Evolutionary conservation across 2,113 vertebrate species (phyloP).

Genomic region (Catagonus wagneri): DNA sequence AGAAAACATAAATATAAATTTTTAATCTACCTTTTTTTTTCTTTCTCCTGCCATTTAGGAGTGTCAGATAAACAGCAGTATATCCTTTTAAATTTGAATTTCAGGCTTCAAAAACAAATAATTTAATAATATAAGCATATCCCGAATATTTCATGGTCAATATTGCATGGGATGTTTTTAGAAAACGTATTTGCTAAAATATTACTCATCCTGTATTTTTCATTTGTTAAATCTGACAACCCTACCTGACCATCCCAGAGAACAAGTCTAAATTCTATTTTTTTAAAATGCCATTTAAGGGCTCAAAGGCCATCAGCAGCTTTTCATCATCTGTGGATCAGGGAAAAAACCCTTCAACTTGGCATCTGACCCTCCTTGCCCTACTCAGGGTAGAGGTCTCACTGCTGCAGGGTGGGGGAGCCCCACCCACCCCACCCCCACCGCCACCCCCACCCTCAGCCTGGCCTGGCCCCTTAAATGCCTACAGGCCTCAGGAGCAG

Average conservation of each 20-base stretch:
- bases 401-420: rapidly evolving
- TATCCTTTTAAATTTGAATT: neutral
- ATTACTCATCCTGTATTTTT: neutral
- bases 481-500: neutral
- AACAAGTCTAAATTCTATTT: neutral
- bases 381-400: rapidly evolving
- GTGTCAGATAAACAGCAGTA: neutral
- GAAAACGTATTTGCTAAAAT: neutral
- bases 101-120: neutral
- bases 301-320: neutral
- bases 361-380: neutral
- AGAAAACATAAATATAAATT: neutral
- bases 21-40: neutral
- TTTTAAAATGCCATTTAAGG: neutral
- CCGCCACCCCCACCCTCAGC: no score
- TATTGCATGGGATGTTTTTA: neutral
- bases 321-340: neutral
- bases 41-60: neutral
- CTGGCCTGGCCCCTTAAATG: neutral
- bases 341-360: neutral
- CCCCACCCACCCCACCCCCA: no score
- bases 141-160: neutral
- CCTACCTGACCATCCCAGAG: neutral
- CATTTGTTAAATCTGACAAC: neutral
- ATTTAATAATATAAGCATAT: neutral